Evolutionary conservation across 1,140 invertebrate genomes (phyloP), one percentile per base, ranked within the genome.

Genomic region (Planococcus citri): DNA sequence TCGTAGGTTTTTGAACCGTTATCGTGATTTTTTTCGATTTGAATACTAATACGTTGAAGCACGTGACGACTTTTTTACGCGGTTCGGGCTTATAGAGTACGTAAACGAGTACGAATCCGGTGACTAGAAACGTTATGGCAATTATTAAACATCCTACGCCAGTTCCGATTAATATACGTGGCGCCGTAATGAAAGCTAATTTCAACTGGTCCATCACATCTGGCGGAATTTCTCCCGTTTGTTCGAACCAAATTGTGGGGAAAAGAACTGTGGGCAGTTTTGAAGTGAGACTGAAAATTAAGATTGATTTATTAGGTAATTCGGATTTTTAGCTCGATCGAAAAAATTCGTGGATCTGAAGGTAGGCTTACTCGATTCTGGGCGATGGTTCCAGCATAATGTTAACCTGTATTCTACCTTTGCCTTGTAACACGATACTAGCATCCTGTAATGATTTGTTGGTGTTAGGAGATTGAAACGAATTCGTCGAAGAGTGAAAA

Each of bases 351-450:
- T 17, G 41, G 17, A 51, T 17, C 4, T 6, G 4, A 51, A 51
- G 33, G 6, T 21, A 41, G 9, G 22, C 41, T 9, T 68, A 27
- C 17, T 67, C 24, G 10, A 27, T 17, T 9, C 71, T 21, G 73
- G 17, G n/a, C 10, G 29, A 33, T 37, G 29, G 22, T 21, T 60
- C 51, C 12, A 71, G 24, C 27, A 69, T 69, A 1, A 71, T 29
- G 21, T 71, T 71, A 1, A 71, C 25, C 60, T 71, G 70, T 58
- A 71, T 68, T 21, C 67, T 58, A 0, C 67, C 68, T 0, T 67
- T 67, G 8, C 67, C 70, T 21, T 41, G 60, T 27, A 71, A 12
- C 0, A 68, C 51, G 0, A 71, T 41, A 10, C 70, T 67, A 17
- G 25, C 2, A 70, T 70, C 58, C 25, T 33, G 20, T 17, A 37